These are phyloP conservation scores for Emberiza fucata DNA, from an alignment of 2,113 vertebrate species.

Conservation along the genomic window DNA sequence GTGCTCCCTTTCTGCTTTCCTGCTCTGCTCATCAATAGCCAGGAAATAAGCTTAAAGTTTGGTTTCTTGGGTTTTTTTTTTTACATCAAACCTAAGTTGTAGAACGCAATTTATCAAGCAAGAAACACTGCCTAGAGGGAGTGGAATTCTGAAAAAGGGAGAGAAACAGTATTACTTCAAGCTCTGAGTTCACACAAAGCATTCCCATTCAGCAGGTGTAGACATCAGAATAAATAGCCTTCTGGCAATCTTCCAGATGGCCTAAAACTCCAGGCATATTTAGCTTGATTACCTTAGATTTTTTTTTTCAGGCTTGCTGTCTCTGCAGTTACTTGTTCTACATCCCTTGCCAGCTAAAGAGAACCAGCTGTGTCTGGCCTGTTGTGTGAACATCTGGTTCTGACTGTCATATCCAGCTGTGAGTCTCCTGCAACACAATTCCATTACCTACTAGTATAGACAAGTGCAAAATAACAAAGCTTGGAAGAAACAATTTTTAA, in stretches of 20 bases:
- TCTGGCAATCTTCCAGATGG: slow-evolving; percentile 53
- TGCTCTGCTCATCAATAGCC: neutral
- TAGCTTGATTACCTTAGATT: slow-evolving; percentile 58
- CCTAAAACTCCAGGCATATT: slow-evolving; percentile 55
- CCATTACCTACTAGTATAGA: slow-evolving; percentile 39
- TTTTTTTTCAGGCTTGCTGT: slow-evolving; percentile 36
- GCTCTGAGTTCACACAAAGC: slow-evolving; percentile 44
- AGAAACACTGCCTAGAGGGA: neutral
- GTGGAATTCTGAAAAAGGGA: neutral
- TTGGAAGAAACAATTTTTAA: neutral
- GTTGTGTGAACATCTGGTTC: slow-evolving; percentile 51
- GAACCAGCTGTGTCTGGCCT: slow-evolving; percentile 51
- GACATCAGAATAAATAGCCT: slow-evolving; percentile 53
- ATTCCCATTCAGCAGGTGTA: slow-evolving; percentile 59
- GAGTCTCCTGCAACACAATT: slow-evolving; percentile 41
- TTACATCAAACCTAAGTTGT: neutral
- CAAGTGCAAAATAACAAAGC: slow-evolving; percentile 9
- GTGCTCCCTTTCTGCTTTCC: neutral
- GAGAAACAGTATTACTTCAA: slow-evolving; percentile 9
- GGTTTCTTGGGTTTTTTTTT: neutral
- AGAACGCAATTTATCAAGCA: slow-evolving; percentile 1
- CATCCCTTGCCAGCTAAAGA: slow-evolving; percentile 53
- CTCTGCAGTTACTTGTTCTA: slow-evolving; percentile 57
- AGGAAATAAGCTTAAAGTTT: neutral
- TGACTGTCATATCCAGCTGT: slow-evolving; percentile 51